Conservation (phyloP, 2,797 vertebrate genomes). For the Avahi laniger region DNA sequence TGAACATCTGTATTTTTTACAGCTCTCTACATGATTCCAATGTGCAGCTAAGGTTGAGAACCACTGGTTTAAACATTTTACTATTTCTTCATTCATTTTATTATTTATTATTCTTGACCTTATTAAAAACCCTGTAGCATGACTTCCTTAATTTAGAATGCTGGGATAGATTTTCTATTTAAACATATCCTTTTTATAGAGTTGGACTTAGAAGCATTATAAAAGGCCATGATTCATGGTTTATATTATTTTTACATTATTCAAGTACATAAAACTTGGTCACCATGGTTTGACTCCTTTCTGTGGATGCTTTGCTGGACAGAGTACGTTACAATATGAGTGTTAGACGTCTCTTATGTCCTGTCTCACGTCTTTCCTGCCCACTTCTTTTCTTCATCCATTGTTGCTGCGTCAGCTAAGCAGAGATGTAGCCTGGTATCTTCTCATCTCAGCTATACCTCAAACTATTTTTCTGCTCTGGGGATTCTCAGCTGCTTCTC, state of each 20-base stretch:
- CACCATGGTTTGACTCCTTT: neutral
- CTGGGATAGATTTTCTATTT: neutral
- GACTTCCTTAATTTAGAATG: conserved; percentile 16
- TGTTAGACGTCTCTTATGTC: neutral
- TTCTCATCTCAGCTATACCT: neutral
- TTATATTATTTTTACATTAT: conserved; percentile 34
- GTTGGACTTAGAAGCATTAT: neutral
- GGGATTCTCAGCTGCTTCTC: neutral
- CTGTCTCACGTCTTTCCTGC: neutral
- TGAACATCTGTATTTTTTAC: neutral
- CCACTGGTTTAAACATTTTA: neutral
- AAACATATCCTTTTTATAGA: neutral
- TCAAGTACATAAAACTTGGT: neutral
- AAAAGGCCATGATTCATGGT: neutral
- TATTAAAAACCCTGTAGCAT: neutral
- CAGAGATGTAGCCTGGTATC: neutral
- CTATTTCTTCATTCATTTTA: neutral
- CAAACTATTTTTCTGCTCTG: neutral
- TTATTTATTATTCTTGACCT: conserved; percentile 6
- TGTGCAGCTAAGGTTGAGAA: neutral
- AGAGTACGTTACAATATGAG: neutral
- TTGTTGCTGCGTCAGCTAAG: neutral
- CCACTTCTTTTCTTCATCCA: neutral
- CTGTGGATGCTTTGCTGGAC: neutral
- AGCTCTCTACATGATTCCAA: neutral